Base-by-base conservation (phyloP, 2,113 vertebrate species). In the Lichenostomus cassidix region DNA sequence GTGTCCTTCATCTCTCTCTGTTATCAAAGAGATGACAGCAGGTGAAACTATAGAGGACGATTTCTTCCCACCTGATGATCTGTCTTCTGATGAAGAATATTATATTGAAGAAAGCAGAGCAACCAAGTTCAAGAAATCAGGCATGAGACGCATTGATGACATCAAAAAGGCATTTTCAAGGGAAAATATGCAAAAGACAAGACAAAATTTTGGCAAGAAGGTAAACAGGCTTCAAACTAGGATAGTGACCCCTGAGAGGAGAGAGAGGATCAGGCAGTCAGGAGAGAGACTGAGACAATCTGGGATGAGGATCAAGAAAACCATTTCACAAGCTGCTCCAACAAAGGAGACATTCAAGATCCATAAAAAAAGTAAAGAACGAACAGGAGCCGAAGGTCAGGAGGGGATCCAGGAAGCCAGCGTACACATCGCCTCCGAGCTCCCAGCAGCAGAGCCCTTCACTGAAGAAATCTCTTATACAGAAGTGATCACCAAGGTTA, bases 71-170 rank as follows among this genome's bases (percentile, higher is more conserved):
- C 98, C 99, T 1, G 97, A 98, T n/a, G 99, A 99, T 93, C 98
- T 99, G 29, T 99, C 99, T 77, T 99, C 99, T 0, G 99, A 99
- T 35, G 99, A 99, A 95, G 99, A 99, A 84, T 99, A 99, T 96
- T 98, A 98, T 60, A 97, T 98, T 0, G 98, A 98, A 95, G 99
- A 99, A 89, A 98, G 98, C 37, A 98, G 97, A 83, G 98, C 98
- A 39, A 77, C 98, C 15, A 98, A 98, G 49, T 95, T 99, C 89
- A 99, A 98, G 96, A 99, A 99, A 92, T 98, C 98, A 2, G 98
- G 99, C 81, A 98, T 98, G 96, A 99, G 98, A 92, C 98, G 97
- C 94, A 99, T 98, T 10, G 99, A 99, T 97, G 98, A 98, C 85
- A 98, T 99, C 93, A 99, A 98, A 97, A 99, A 99, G 13, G 98